These are phyloP conservation scores for Crocodylus rhombifer DNA, from an alignment of 2,797 vertebrate genomes.

Conservation along the genomic window DNA sequence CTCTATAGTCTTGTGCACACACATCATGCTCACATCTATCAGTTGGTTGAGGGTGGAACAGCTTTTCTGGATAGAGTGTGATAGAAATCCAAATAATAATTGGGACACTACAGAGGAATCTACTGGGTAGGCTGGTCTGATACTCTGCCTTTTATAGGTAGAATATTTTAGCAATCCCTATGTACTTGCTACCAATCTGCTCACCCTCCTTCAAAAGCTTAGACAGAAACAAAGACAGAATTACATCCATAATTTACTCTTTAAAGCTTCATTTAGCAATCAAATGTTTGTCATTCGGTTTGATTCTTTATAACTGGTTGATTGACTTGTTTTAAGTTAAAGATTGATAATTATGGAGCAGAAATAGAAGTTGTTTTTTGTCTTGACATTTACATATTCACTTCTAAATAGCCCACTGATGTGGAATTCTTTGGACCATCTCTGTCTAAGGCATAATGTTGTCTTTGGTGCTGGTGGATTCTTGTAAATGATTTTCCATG, in stretches of 20 bases:
- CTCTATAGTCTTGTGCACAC: not conserved
- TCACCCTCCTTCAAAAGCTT: not conserved
- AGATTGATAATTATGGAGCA: not conserved
- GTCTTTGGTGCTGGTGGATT: not conserved
- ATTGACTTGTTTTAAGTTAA: not conserved
- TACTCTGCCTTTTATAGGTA: slow-evolving; percentile 26
- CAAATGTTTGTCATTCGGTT: not conserved
- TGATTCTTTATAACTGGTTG: not conserved
- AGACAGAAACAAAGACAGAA: not conserved
- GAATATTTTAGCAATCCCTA: not conserved
- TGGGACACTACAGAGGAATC: not conserved
- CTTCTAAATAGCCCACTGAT: not conserved
- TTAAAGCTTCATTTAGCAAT: not conserved
- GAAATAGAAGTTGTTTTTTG: not conserved
- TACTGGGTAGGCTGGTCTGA: not conserved
- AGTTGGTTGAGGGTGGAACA: not conserved
- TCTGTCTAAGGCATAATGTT: not conserved
- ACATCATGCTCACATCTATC: not conserved
- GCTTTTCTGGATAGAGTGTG: not conserved
- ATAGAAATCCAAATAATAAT: not conserved
- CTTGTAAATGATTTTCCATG: not conserved
- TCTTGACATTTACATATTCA: not conserved
- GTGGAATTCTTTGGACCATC: not conserved
- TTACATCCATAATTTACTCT: not conserved
- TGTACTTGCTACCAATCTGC: not conserved